Conservation (phyloP, 2,113 vertebrate species). For the Corythaeola cristata region DNA sequence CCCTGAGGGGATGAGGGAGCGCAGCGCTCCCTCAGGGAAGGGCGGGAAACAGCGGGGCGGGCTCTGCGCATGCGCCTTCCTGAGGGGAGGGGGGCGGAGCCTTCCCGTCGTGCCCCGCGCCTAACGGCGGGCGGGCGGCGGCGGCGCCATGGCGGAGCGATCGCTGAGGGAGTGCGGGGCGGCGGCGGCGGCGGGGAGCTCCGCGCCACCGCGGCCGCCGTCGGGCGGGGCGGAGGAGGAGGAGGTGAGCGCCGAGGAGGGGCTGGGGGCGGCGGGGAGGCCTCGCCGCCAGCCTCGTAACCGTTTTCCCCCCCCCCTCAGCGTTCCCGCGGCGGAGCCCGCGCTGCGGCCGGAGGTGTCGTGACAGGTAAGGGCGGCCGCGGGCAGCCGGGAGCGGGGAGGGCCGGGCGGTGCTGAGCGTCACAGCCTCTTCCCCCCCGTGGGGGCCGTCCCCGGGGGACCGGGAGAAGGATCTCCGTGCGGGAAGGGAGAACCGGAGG, state of each 20-base stretch:
- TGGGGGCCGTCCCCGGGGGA: too few species aligned
- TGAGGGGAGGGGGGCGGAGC: not conserved
- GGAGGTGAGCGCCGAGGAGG: not conserved
- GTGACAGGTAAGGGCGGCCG: not conserved
- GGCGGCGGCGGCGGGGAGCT: not conserved
- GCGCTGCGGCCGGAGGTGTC: rapidly evolving
- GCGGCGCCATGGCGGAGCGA: not conserved
- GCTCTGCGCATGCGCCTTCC: not conserved
- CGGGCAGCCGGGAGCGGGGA: not conserved
- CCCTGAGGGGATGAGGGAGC: not conserved
- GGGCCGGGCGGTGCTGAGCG: too few species aligned
- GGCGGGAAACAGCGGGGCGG: too few species aligned
- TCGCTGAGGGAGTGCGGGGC: too few species aligned
- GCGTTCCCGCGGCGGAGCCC: not conserved
- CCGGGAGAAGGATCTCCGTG: not conserved
- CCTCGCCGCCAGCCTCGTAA: not conserved
- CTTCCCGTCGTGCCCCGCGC: not conserved
- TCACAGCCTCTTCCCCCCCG: too few species aligned
- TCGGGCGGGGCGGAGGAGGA: not conserved
- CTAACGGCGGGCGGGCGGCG: not conserved
- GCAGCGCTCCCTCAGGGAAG: too few species aligned
- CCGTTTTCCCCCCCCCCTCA: not conserved
- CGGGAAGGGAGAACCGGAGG: not conserved
- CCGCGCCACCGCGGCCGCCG: not conserved
- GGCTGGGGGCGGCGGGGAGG: not conserved